Evolutionary conservation across 2,113 vertebrate genomes (phyloP).

Genomic region (Tenrec ecaudatus): DNA sequence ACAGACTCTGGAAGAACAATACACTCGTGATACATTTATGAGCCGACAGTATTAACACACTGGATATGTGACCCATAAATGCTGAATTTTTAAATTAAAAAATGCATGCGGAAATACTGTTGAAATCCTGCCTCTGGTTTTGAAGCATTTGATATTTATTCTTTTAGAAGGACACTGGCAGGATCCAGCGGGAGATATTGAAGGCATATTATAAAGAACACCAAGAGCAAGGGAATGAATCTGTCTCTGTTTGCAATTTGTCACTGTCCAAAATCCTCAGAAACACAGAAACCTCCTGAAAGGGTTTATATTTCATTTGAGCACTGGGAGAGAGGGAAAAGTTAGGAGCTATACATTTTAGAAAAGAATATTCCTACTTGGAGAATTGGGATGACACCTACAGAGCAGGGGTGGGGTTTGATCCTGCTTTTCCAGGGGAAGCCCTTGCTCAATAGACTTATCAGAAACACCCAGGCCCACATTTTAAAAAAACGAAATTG

Average conservation of each 20-base stretch:
- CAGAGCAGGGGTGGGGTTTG: neutral
- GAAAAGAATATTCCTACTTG: constrained; percentile 35
- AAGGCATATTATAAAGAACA: constrained; percentile 33
- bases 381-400: constrained; percentile 10
- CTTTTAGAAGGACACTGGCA: constrained; percentile 54
- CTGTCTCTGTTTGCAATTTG: constrained; percentile 8
- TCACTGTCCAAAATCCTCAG: constrained; percentile 36
- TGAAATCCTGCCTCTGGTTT: constrained; percentile 45
- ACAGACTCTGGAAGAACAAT: constrained; percentile 38
- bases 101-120: constrained; percentile 29
- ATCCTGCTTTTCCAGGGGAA: neutral
- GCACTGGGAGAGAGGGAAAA: constrained; percentile 1
- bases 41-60: constrained; percentile 1
- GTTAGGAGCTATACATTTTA: neutral
- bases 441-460: neutral
- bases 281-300: neutral
- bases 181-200: constrained; percentile 6
- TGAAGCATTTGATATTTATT: constrained; percentile 50
- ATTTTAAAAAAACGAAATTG: neutral
- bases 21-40: constrained; percentile 9
- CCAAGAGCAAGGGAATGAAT: neutral
- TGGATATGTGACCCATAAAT: neutral
- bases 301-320: constrained; percentile 45
- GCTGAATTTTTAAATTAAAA: constrained; percentile 54
- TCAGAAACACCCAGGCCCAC: neutral